phyloP scores from a whole-genome alignment of 2,113 vertebrate genomes.

The Peromyscus maniculatus region DNA sequence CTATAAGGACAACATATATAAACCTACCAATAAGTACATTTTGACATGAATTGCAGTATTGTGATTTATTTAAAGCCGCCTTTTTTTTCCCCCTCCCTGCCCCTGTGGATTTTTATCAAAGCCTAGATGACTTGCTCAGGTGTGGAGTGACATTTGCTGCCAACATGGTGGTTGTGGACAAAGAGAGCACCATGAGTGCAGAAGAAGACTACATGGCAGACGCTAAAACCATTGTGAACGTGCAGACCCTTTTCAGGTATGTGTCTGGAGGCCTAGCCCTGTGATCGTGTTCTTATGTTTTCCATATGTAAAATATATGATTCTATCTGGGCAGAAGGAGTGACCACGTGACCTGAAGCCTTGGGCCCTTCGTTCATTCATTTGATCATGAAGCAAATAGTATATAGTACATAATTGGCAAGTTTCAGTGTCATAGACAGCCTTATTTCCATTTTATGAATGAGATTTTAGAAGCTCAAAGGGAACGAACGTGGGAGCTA shows the following conservation, averaged over 20 bases:
- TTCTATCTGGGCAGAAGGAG: neutral
- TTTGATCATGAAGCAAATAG: neutral
- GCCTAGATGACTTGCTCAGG: slow-evolving; percentile 97
- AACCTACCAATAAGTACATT: neutral
- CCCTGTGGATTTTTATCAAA: slow-evolving; percentile 86
- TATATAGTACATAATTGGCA: neutral
- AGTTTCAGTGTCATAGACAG: neutral
- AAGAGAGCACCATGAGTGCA: slow-evolving; percentile 99
- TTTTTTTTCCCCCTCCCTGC: neutral
- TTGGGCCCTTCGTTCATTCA: neutral
- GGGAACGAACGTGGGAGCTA: neutral
- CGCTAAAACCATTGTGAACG: slow-evolving; percentile 98
- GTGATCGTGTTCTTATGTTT: rapidly evolving
- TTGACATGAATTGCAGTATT: neutral
- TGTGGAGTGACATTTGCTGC: slow-evolving; percentile 98
- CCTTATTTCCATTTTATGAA: neutral
- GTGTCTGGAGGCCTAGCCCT: rapidly evolving
- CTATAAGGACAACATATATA: rapidly evolving
- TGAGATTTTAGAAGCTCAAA: neutral
- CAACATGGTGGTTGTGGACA: slow-evolving; percentile 98
- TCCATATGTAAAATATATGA: rapidly evolving
- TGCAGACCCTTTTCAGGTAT: slow-evolving; percentile 98
- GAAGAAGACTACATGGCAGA: slow-evolving; percentile 99
- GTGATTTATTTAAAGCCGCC: slow-evolving; percentile 26
- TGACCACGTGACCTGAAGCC: neutral